These are phyloP conservation scores for Chelon auratus DNA, from an alignment of 2,797 vertebrate species.

Conservation along the genomic window DNA sequence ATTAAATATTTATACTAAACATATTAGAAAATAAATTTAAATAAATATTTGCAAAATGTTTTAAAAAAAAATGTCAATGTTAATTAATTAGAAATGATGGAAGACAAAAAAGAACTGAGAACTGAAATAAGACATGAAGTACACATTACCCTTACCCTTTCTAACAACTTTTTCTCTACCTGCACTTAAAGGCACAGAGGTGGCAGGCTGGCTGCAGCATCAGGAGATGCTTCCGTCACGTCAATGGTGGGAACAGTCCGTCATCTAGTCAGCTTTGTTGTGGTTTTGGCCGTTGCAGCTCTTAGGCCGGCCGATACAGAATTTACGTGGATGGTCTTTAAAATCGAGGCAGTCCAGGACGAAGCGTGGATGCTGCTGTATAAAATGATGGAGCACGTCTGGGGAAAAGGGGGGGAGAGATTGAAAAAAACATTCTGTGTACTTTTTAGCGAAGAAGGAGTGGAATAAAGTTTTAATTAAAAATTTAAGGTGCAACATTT, in stretches of 20 bases:
- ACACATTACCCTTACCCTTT: neutral
- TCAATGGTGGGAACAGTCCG: conserved; percentile 38
- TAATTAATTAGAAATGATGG: conserved; percentile 23
- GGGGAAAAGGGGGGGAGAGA: conserved; percentile 33
- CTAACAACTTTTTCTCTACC: conserved; percentile 39
- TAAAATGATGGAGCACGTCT: conserved; percentile 87
- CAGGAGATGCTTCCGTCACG: conserved; percentile 1
- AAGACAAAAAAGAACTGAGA: neutral
- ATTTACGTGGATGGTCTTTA: conserved; percentile 61
- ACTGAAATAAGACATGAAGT: neutral
- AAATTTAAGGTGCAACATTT: neutral
- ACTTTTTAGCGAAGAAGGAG: neutral
- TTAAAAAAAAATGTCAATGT: conserved; percentile 32
- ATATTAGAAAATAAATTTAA: conserved; percentile 44
- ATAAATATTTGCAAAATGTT: conserved; percentile 45
- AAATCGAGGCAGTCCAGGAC: conserved; percentile 84
- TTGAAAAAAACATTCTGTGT: neutral
- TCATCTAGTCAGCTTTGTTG: conserved; percentile 85
- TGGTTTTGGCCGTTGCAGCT: conserved; percentile 86
- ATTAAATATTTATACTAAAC: conserved; percentile 35
- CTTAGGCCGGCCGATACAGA: conserved; percentile 57
- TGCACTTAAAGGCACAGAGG: conserved; percentile 61
- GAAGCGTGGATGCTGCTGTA: conserved; percentile 85
- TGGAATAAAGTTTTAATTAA: neutral
- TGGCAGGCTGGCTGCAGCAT: conserved; percentile 9